These are phyloP conservation scores for Tribolium castaneum DNA, from an alignment of 1,140 invertebrate genomes.

Conservation along the genomic window DNA sequence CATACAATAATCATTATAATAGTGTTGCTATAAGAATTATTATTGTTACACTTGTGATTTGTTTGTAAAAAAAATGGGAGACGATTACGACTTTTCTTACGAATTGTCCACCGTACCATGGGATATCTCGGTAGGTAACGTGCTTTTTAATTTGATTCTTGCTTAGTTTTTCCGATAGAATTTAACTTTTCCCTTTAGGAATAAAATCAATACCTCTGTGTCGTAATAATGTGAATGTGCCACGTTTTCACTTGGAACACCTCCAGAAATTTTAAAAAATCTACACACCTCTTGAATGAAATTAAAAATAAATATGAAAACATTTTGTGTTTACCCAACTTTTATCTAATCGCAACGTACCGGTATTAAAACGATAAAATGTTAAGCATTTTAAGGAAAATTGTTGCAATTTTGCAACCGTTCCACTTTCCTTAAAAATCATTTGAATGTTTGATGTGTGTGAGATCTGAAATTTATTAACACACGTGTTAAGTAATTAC, in stretches of 20 bases:
- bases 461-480: neutral
- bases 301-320: conserved; percentile 28
- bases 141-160: conserved; percentile 32
- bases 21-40: neutral
- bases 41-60: conserved; percentile 16
- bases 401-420: neutral
- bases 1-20: neutral
- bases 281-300: neutral
- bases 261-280: neutral
- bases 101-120: conserved; percentile 58
- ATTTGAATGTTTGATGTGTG: too few species aligned
- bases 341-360: conserved; percentile 14
- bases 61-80: conserved; percentile 32
- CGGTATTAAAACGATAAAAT: conserved; percentile 8
- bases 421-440: neutral
- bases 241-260: conserved; percentile 26
- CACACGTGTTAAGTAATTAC: neutral
- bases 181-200: neutral
- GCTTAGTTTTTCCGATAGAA: neutral
- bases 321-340: neutral
- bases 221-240: neutral
- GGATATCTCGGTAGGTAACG: conserved; percentile 47
- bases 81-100: conserved; percentile 57
- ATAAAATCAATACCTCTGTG: conserved; percentile 1
- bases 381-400: neutral